These are phyloP conservation scores for Ochropleura leucogaster DNA, from an alignment of 2,888 invertebrate species.

Conservation along the genomic window DNA sequence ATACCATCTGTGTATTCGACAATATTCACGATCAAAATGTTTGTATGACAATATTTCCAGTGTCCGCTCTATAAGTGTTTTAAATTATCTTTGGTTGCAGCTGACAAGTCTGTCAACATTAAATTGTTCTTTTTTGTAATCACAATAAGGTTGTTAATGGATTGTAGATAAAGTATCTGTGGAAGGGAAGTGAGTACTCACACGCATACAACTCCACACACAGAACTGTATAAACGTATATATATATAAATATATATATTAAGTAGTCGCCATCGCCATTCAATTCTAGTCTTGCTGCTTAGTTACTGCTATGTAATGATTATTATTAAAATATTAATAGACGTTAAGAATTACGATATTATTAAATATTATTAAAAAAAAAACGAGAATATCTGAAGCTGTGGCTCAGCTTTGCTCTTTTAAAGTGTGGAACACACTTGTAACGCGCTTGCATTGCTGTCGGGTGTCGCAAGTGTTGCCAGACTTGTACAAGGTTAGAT, in stretches of 20 bases:
- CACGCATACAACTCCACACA: conserved; percentile 13
- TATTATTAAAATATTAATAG: conserved; percentile 77
- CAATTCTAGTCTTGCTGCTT: conserved; percentile 88
- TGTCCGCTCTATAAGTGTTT: too few relatives aligned
- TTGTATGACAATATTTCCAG: too few relatives aligned
- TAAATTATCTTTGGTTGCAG: neutral
- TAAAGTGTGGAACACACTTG: conserved; percentile 23
- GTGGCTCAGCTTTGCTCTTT: conserved; percentile 37
- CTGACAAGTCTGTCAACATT: neutral
- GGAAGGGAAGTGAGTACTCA: neutral
- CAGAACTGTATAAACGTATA: conserved; percentile 66
- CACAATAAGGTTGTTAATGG: neutral
- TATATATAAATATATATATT: conserved; percentile 72
- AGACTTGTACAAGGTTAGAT: neutral
- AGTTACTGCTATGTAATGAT: conserved; percentile 83
- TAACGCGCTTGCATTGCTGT: conserved; percentile 16
- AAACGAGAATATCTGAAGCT: conserved; percentile 42
- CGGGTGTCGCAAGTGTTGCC: conserved; percentile 19
- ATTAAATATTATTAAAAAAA: conserved; percentile 58
- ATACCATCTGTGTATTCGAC: too few relatives aligned
- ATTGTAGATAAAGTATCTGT: neutral
- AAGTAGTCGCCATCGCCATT: conserved; percentile 88
- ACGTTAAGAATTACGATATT: conserved; percentile 82
- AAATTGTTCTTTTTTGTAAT: too few relatives aligned
- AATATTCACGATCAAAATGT: too few relatives aligned